Evolutionary conservation across 64 coral and sea anemone species (phyloP).

Genomic region (Pocillopora damicornis): DNA sequence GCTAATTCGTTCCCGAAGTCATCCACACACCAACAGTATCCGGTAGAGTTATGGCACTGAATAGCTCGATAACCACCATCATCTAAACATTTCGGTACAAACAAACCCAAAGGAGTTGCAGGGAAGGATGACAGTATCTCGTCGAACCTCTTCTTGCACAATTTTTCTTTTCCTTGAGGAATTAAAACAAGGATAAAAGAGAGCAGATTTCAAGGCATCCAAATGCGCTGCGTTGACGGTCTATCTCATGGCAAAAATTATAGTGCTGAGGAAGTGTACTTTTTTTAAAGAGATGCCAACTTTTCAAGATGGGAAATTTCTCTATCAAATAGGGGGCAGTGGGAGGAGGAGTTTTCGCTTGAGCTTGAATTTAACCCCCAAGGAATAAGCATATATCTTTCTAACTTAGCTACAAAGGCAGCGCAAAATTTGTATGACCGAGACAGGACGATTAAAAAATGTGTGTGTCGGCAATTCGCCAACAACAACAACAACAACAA

Average conservation of each 20-base stretch:
- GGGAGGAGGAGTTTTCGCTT: too few relatives aligned
- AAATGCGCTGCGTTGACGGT: not conserved
- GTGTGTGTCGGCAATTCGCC: too few relatives aligned
- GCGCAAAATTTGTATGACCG: too few relatives aligned
- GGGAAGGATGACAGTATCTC: not conserved
- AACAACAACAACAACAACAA: too few relatives aligned
- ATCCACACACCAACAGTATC: slow-evolving; percentile 64
- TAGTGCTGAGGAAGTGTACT: too few relatives aligned
- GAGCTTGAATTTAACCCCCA: too few relatives aligned
- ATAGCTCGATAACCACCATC: slow-evolving; percentile 33
- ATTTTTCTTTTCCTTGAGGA: not conserved
- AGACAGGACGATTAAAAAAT: too few relatives aligned
- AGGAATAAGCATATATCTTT: too few relatives aligned
- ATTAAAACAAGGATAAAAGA: not conserved
- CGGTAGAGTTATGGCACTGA: slow-evolving; percentile 46
- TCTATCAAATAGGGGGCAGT: too few relatives aligned
- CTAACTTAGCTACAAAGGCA: too few relatives aligned
- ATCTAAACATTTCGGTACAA: slow-evolving; percentile 18
- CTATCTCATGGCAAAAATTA: not conserved
- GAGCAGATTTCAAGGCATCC: not conserved
- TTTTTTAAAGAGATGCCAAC: too few relatives aligned
- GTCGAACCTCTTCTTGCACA: not conserved
- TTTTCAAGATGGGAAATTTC: too few relatives aligned
- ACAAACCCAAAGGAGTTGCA: slow-evolving; percentile 7
- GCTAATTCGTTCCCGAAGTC: slow-evolving; percentile 34